Evolutionary conservation across 2,797 vertebrate genomes (phyloP).

Genomic region (Lerista edwardsae): DNA sequence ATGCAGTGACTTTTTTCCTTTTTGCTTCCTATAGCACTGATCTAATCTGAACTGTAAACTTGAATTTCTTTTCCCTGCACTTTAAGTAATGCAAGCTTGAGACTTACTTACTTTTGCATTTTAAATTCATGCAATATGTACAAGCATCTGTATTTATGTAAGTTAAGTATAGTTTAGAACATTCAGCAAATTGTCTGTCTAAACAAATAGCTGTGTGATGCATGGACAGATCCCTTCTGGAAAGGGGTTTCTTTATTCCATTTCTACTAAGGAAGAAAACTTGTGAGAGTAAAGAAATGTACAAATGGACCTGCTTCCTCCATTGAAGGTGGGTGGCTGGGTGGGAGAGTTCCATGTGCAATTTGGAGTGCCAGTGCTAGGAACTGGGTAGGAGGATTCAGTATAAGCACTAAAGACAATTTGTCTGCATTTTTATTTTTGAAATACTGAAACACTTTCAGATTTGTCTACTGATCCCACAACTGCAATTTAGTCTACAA

Average conservation of each 20-base stretch:
- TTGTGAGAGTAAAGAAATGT: neutral
- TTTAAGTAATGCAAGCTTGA: constrained; percentile 72
- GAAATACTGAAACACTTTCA: constrained; percentile 84
- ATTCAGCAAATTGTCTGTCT: constrained; percentile 66
- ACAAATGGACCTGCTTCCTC: neutral
- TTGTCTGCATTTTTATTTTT: constrained; percentile 78
- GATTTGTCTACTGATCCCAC: constrained; percentile 86
- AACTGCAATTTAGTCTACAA: constrained; percentile 8
- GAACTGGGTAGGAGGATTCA: neutral
- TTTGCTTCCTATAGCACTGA: constrained; percentile 74
- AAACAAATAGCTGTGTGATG: constrained; percentile 53
- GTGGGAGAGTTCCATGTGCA: neutral
- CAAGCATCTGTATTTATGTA: constrained; percentile 35
- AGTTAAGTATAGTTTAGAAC: constrained; percentile 63
- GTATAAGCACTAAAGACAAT: neutral
- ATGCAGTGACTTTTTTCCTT: constrained; percentile 58
- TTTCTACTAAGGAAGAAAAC: neutral
- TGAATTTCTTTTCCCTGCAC: constrained; percentile 80
- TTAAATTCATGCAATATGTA: constrained; percentile 72
- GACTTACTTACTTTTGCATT: constrained; percentile 68
- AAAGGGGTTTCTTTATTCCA: neutral
- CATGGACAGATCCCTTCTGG: neutral
- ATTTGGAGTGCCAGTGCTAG: neutral
- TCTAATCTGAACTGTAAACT: constrained; percentile 76
- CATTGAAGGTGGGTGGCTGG: neutral